Evolutionary conservation across 2,113 vertebrate genomes (phyloP), one percentile per base, ranked within the genome.

Genomic region (Heterotilapia buettikoferi): DNA sequence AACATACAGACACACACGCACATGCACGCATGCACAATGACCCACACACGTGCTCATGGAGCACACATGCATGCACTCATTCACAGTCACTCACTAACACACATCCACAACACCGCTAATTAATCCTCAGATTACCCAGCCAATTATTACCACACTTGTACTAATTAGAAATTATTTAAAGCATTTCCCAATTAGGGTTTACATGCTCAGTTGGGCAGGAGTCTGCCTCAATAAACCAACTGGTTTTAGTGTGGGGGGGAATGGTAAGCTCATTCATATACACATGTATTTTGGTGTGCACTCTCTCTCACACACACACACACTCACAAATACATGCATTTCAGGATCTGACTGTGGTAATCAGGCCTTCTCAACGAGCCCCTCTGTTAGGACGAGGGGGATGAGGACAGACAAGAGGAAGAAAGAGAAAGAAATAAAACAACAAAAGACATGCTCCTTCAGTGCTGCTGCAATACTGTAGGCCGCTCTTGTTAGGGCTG

Each of bases 91-190:
- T 93, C 96, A 96, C 96, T 96, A 96, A 96, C 87, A 82, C 96
- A 94, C 96, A 96, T 94, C 96, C 95, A 96, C 95, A 96, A 92
- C 95, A 97, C 97, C 84, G 93, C 97, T 98, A 98, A 98, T 98
- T 98, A 98, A 97, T 97, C 96, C 97, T 97, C 97, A 98, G 97
- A 97, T 98, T 97, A 97, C 96, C 85, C 94, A 97, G 97, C 97
- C 97, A 97, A 98, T 98, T 97, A 98, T 96, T 96, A 97, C 95
- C 95, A 94, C 96, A 97, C 98, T 97, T 97, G 96, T 96, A 96
- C 97, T 98, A 98, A 97, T 98, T 97, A 98, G 95, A 97, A 97
- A 97, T 96, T 96, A 96, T 97, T 97, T 97, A 97, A 97, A 97
- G 96, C 96, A 97, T 97, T 96, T 95, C 96, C 96, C 96, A 97